Conservation (phyloP, 2,888 invertebrate genomes). For the Lissonota sp. region DNA sequence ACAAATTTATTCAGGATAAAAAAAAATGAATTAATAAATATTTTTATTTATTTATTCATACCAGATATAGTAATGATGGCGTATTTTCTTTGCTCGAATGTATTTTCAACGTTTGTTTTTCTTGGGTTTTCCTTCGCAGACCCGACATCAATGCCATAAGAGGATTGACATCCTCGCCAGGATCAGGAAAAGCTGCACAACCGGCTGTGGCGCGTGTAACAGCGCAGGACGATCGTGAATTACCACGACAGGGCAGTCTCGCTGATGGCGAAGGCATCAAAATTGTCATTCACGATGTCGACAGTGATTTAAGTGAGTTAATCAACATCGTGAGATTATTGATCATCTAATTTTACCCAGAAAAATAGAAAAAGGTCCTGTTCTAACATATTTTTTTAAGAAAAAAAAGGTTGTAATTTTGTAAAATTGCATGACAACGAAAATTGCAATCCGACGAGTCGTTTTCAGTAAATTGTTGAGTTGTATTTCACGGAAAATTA, state of each 20-base stretch:
- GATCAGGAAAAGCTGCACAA: conserved; percentile 83
- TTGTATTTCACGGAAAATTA: too few relatives aligned
- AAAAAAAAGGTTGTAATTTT: too few relatives aligned
- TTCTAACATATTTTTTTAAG: too few relatives aligned
- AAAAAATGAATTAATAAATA: conserved; percentile 1
- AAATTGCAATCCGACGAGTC: too few relatives aligned
- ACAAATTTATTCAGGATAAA: background rate
- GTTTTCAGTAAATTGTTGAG: too few relatives aligned
- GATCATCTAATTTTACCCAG: too few relatives aligned
- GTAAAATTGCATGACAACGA: too few relatives aligned
- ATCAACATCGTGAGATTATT: too few relatives aligned
- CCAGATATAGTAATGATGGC: too few relatives aligned
- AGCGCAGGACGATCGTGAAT: conserved; percentile 87
- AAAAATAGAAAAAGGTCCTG: too few relatives aligned
- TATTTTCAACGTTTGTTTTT: conserved; percentile 18
- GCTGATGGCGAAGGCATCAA: conserved; percentile 96
- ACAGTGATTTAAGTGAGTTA: conserved; percentile 84
- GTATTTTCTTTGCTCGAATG: too few relatives aligned
- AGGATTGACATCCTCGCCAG: conserved; percentile 83
- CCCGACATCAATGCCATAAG: conserved; percentile 88
- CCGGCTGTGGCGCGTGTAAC: conserved; percentile 86
- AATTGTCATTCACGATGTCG: conserved; percentile 96
- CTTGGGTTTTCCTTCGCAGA: conserved; percentile 83
- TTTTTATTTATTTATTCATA: conserved; percentile 1
- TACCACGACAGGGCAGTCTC: conserved; percentile 91